Percentiles rank a stretch among this genome's conserved stretches.
These are phyloP conservation scores for Pseudoatta argentina DNA, from an alignment of 1,140 invertebrate species.

Conservation along the genomic window DNA sequence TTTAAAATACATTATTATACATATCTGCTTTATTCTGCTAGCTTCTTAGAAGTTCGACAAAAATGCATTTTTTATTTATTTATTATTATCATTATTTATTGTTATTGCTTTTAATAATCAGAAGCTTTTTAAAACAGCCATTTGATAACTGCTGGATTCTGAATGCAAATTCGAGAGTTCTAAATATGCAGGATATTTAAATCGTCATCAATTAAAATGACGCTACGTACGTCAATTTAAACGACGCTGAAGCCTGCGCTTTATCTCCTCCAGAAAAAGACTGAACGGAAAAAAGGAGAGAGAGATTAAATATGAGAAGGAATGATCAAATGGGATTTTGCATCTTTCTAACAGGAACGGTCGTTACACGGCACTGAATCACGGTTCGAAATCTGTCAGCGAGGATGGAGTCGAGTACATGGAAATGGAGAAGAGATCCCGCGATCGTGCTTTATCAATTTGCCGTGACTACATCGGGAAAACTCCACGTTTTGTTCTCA, in stretches of 20 bases:
- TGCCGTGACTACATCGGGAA: conserved; percentile 90
- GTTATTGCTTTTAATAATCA: background rate
- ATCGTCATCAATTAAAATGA: conserved; percentile 4
- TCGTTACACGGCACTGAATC: conserved; percentile 90
- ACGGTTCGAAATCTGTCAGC: conserved; percentile 85
- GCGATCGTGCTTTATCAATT: conserved; percentile 88
- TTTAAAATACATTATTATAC: background rate
- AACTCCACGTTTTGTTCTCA: conserved; percentile 90
- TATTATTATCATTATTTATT: background rate
- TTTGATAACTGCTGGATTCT: background rate
- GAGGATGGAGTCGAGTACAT: conserved; percentile 88
- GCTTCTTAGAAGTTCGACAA: background rate
- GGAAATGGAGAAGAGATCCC: conserved; percentile 89
- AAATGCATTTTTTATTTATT: background rate
- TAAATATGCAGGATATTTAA: background rate
- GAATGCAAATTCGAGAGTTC: background rate
- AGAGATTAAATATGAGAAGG: background rate
- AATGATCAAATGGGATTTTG: conserved; percentile 6
- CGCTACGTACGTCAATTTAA: background rate
- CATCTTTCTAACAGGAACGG: conserved; percentile 84
- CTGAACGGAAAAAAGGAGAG: too few species aligned
- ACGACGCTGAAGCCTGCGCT: background rate
- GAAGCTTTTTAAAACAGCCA: background rate
- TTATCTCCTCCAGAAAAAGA: background rate
- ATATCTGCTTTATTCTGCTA: background rate